Evolutionary conservation across 2,797 vertebrate species (phyloP), one percentile per base, ranked within the genome.

Genomic region (Smutsia temminckii): DNA sequence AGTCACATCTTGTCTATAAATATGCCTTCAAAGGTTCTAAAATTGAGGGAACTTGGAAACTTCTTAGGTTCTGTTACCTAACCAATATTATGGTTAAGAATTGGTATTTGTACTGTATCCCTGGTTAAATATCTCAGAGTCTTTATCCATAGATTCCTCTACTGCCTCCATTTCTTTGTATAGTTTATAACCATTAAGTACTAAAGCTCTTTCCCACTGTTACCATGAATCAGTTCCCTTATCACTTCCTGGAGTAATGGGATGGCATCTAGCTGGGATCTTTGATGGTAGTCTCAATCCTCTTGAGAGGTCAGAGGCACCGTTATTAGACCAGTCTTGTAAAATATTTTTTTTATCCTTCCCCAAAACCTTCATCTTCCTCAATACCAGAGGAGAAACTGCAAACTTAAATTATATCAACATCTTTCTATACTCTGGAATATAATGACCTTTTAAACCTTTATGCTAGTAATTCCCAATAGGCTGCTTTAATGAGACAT

Each of bases 1-100:
- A 94, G 64, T 89, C 57, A 85, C 14, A 93, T 34, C 23, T 53
- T 96, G 93, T 92, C 53, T 91, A 13, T 90, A 89, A 89, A 40
- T 78, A 16, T 61, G 68, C 32, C 53, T 95, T 91, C 69, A 84
- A 12, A 93, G 32, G 21, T 86, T 89, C 34, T 84, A 94, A 83
- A 95, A 29, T 81, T 87, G 49, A 95, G 18, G 53, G 69, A 83
- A 72, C 53, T 93, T 95, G 55, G 59, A 66, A 74, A 85, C 49
- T 84, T 92, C 5, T 93, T 83, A 16, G 14, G 29, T 84, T 49
- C 64, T 92, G 29, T 81, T 93, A 71, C n/a, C 80, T 96, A 86
- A 72, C 40, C 51, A 87, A 0, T 93, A 17, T 74, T 91, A 75
- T 10, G 25, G 69, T 17, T 95, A 42, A 59, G 55, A 87, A 68